Base-by-base conservation (phyloP, 2,113 vertebrate genomes). In the Dendrocopos noguchii region DNA sequence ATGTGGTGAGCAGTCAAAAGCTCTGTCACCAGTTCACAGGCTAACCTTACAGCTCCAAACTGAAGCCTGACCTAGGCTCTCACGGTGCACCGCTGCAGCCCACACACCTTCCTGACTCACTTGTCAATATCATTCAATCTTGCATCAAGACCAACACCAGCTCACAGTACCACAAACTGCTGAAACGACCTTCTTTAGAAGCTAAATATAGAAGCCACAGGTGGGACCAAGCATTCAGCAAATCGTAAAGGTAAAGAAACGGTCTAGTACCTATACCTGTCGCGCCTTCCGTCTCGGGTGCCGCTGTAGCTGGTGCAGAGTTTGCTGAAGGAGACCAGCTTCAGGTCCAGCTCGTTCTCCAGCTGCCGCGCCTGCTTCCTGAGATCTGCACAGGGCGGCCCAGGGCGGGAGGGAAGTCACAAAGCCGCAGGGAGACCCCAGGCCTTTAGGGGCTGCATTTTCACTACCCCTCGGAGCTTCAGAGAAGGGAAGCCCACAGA, bases 251-350 rank as follows among this genome's bases (percentile, higher is more conserved):
- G 67, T 25, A 92, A 90, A 70, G 64, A 95, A 97, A 94, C 19
- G 70, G 80, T 87, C 42, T 95, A 97, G 96, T 98, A 98, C 98
- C 98, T 98, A 98, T 98, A 99, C 99, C 98, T 98, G 97, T 99
- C 99, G 97, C 98, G 98, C 39, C 98, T 98, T 94, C 98, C 99
- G 92, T 99, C 99, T 71, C 99, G 98, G 63, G 94, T 87, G 87
- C 97, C 96, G 95, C 96, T 96, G 88, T 98, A 99, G 96, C 99
- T 99, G 90, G 99, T 99, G 96, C 99, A 99, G 10, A 99, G 97
- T 96, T 99, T 99, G 97, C 99, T 99, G 98, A 99, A 99, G 90
- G 99, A 99, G 56, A 99, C 99, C 94, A 99, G 96, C 94, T 99
- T 99, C 95, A 99, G 97, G 96, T 99, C 99, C 53, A 99, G 98